These are phyloP conservation scores for Zootoca vivipara DNA, from an alignment of 2,113 vertebrate species.

Conservation along the genomic window DNA sequence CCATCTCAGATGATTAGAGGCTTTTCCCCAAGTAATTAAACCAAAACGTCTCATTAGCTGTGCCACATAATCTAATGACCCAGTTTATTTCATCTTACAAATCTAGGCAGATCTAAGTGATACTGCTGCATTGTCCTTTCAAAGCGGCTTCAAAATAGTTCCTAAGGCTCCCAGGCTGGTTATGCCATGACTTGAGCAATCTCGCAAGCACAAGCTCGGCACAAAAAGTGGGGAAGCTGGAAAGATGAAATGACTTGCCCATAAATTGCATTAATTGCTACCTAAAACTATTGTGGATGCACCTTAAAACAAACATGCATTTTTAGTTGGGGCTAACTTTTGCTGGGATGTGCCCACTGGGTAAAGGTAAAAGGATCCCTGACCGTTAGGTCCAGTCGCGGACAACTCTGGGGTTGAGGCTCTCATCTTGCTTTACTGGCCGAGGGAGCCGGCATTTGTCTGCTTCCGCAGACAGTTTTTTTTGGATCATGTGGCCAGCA, in stretches of 20 bases:
- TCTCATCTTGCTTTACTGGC: no score
- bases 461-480: no score
- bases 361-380: no score
- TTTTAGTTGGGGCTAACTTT: no score
- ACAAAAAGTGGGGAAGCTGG: neutral
- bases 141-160: conserved; percentile 31
- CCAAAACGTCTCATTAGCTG: conserved; percentile 24
- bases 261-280: no score
- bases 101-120: conserved; percentile 37
- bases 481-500: no score
- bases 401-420: no score
- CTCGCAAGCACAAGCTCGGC: neutral
- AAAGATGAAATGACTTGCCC: neutral
- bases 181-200: neutral
- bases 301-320: no score
- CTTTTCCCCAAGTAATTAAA: conserved; percentile 59
- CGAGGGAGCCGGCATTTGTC: no score
- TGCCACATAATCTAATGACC: conserved; percentile 38
- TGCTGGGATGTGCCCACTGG: no score
- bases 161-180: conserved; percentile 14
- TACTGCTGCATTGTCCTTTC: conserved; percentile 3
- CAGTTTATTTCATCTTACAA: conserved; percentile 56
- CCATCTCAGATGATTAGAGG: neutral
- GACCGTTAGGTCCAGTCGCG: no score
- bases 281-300: no score